Percentiles rank a stretch among this genome's conserved stretches.
These are phyloP conservation scores for Agriopis marginaria DNA, from an alignment of 2,888 invertebrate genomes.

Conservation along the genomic window DNA sequence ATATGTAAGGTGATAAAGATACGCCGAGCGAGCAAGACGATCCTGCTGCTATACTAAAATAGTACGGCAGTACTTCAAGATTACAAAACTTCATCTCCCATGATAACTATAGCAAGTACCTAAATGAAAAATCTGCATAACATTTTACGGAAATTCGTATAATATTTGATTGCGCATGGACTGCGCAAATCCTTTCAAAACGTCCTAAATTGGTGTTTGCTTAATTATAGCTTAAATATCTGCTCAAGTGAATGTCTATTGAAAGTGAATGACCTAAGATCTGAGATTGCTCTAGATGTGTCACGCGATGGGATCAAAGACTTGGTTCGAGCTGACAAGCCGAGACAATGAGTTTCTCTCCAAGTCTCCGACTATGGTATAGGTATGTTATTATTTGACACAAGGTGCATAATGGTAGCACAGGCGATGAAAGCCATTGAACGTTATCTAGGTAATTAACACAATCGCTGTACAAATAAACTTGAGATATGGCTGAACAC, in stretches of 20 bases:
- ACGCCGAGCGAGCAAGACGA: too few relatives aligned
- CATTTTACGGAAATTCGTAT: too few relatives aligned
- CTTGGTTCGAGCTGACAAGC: constrained; percentile 6
- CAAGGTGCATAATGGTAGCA: constrained; percentile 2
- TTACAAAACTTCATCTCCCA: too few relatives aligned
- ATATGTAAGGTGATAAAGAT: too few relatives aligned
- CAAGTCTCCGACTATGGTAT: not conserved
- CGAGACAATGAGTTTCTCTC: constrained; percentile 18
- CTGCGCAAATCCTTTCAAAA: too few relatives aligned
- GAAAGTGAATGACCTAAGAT: constrained; percentile 37
- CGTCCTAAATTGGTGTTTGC: too few relatives aligned
- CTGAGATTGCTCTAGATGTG: constrained; percentile 19
- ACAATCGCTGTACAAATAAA: constrained; percentile 20
- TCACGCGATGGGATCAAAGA: constrained; percentile 21
- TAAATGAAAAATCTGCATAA: too few relatives aligned
- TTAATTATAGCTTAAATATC: not conserved
- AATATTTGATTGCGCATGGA: too few relatives aligned
- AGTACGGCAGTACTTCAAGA: too few relatives aligned
- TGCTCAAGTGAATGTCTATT: constrained; percentile 31
- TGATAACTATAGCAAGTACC: too few relatives aligned
- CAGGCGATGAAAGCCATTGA: constrained; percentile 11
- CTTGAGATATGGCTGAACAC: not conserved
- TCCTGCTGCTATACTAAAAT: too few relatives aligned
- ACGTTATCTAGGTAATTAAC: constrained; percentile 26
- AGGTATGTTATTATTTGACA: constrained; percentile 9